A percentile compares a stretch with the other conserved stretches of the same genome.
Evolutionary conservation across 2,797 vertebrate genomes (phyloP).

Genomic region (Oreortyx pictus): DNA sequence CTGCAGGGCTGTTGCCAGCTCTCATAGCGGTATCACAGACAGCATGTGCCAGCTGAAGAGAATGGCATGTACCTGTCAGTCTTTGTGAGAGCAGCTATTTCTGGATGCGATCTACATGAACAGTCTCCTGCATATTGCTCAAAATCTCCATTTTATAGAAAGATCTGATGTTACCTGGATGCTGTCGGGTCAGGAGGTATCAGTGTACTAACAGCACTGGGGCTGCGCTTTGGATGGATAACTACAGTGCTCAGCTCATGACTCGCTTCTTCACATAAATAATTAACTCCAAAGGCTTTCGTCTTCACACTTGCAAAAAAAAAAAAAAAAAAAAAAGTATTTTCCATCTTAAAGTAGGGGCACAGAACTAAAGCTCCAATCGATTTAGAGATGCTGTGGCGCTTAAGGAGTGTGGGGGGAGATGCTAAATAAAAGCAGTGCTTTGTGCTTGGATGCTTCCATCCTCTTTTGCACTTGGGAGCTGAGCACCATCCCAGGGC

Average conservation of each 20-base stretch:
- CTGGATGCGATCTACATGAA: not conserved
- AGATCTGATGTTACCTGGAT: constrained; percentile 18
- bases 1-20: constrained; percentile 40
- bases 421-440: constrained; percentile 35
- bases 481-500: not conserved
- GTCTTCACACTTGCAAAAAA: constrained; percentile 41
- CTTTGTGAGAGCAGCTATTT: constrained; percentile 16
- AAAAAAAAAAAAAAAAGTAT: constrained; percentile 54
- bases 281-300: constrained; percentile 66
- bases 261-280: constrained; percentile 58
- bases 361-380: constrained; percentile 18
- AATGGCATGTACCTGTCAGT: constrained; percentile 37
- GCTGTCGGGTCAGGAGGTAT: constrained; percentile 30
- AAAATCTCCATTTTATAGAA: constrained; percentile 31
- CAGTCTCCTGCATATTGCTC: not conserved
- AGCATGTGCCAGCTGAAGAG: constrained; percentile 1
- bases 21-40: not conserved
- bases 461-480: not conserved
- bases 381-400: not conserved
- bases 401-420: constrained; percentile 29
- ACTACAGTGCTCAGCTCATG: constrained; percentile 18
- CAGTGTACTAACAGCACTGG: constrained; percentile 22
- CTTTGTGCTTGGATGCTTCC: fast-evolving
- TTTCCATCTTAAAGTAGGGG: constrained; percentile 60
- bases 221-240: constrained; percentile 25